Evolutionary conservation across 2,797 vertebrate species (phyloP), one percentile per base, ranked within the genome.

Genomic region (Bovichtus diacanthus): DNA sequence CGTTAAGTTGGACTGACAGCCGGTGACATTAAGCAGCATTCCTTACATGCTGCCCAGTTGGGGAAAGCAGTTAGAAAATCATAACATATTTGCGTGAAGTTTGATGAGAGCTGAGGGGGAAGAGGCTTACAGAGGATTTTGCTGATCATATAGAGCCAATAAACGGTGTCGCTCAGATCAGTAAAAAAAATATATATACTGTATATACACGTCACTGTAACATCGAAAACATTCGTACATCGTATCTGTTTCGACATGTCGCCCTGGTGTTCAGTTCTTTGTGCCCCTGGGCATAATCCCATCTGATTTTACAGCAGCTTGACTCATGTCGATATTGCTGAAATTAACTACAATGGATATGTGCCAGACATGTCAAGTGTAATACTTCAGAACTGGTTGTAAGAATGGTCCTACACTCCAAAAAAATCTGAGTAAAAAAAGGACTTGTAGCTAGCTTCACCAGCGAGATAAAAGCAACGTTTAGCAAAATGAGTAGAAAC

Each of bases 31-130:
- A 84, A 76, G 76, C 84, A 83, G 77, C 83, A 87, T 92, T 91
- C 88, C 88, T 83, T 11, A 64, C 77, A 70, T 77, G 82, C 68
- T 62, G 74, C 70, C 82, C 66, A 80, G 74, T 44, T 65, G 53
- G 68, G 53, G 60, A 78, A 82, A 82, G 81, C 76, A 82, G 79
- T 78, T 76, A 74, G 76, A 69, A 76, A 81, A 86, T 85, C 82
- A 80, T 16, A 78, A 84, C 90, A 90, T 90, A 77, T 83, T 80
- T 87, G 47, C 78, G 76, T 87, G 85, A 88, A 80, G 85, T 61
- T 56, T 85, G 82, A 80, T 56, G 73, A 83, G 76, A 58, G 80
- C 76, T 47, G 51, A 79, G 49, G 50, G 53, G 70, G 60, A 41
- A 44, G 56, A 58, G 69, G 83, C 56, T 86, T 79, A 85, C 11